Percentiles rank a stretch among this genome's conserved stretches.
phyloP scores from a whole-genome alignment of 2,888 invertebrate species.

The Endotricha flammealis region DNA sequence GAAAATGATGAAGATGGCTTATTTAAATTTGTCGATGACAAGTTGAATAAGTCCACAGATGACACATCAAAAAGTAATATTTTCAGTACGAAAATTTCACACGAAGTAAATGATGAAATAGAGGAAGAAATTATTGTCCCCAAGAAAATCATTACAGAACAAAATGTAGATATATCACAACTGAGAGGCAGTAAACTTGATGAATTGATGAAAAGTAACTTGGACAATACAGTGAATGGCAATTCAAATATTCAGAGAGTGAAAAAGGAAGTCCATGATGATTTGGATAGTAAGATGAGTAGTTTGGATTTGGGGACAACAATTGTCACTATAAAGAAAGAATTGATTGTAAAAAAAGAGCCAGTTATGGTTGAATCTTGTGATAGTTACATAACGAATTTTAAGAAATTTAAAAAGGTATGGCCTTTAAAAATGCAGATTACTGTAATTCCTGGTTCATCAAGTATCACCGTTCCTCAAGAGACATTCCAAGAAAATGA shows the following conservation, averaged over 20 bases:
- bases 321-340: slow-evolving; percentile 45
- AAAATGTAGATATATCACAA: slow-evolving; percentile 38
- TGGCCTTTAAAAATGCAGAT: slow-evolving; percentile 63
- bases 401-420: slow-evolving; percentile 68
- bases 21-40: slow-evolving; percentile 60
- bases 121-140: slow-evolving; percentile 19
- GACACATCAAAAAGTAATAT: slow-evolving; percentile 27
- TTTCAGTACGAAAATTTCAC: slow-evolving; percentile 23
- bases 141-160: slow-evolving; percentile 11
- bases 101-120: slow-evolving; percentile 22
- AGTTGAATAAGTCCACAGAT: slow-evolving; percentile 21
- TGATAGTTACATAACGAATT: slow-evolving; percentile 42
- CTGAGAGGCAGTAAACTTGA: slow-evolving; percentile 57
- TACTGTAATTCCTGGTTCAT: slow-evolving; percentile 39
- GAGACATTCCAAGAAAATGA: slow-evolving; percentile 12
- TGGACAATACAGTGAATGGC: slow-evolving; percentile 18
- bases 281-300: slow-evolving; percentile 52
- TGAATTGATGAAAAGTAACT: slow-evolving; percentile 48
- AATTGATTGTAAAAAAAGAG: slow-evolving; percentile 61
- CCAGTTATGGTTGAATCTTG: slow-evolving; percentile 32
- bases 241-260: slow-evolving; percentile 26
- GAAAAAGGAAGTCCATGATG: slow-evolving; percentile 47
- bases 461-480: slow-evolving; percentile 21
- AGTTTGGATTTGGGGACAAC: slow-evolving; percentile 54
- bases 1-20: slow-evolving; percentile 51